Percentiles rank a stretch among this genome's conserved stretches.
Evolutionary conservation across 2,797 vertebrate genomes (phyloP).

Genomic region (Sebastes kiyomatsui): DNA sequence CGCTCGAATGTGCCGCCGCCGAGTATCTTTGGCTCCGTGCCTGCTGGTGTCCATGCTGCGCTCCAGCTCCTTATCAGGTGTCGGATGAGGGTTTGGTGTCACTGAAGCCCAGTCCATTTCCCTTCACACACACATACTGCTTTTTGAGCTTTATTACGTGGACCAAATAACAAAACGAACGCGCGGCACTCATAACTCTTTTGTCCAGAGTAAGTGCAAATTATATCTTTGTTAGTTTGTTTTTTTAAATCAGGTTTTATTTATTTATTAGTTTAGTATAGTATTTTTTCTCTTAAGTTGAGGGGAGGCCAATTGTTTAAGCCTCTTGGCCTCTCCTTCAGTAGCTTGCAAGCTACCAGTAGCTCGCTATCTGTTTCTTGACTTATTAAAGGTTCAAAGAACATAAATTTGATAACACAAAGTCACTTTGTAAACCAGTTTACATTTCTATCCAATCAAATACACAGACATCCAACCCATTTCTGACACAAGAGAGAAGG

Average conservation of each 20-base stretch:
- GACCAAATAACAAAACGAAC: neutral
- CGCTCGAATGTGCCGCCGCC: slow-evolving; percentile 24
- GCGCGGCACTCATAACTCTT: neutral
- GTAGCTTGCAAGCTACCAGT: too few relatives aligned
- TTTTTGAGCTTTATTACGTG: slow-evolving; percentile 5
- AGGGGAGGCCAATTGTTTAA: neutral
- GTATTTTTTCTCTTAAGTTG: neutral
- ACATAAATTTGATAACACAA: too few relatives aligned
- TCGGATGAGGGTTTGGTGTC: slow-evolving; percentile 69
- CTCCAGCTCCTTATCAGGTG: slow-evolving; percentile 77
- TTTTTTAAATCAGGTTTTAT: neutral
- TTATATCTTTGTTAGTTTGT: neutral
- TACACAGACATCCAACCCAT: too few relatives aligned
- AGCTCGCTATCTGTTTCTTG: too few relatives aligned
- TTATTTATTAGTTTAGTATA: neutral
- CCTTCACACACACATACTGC: slow-evolving; percentile 10
- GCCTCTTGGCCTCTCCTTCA: neutral
- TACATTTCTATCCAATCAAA: too few relatives aligned
- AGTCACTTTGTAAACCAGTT: too few relatives aligned
- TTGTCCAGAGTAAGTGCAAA: neutral
- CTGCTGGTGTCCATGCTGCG: slow-evolving; percentile 33
- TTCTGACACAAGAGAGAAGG: too few relatives aligned
- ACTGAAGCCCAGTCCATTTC: slow-evolving; percentile 48
- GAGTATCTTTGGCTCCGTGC: slow-evolving; percentile 68
- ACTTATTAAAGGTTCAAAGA: too few relatives aligned